Conservation (phyloP, 2,888 invertebrate genomes). For the Cheilosia impressa region DNA sequence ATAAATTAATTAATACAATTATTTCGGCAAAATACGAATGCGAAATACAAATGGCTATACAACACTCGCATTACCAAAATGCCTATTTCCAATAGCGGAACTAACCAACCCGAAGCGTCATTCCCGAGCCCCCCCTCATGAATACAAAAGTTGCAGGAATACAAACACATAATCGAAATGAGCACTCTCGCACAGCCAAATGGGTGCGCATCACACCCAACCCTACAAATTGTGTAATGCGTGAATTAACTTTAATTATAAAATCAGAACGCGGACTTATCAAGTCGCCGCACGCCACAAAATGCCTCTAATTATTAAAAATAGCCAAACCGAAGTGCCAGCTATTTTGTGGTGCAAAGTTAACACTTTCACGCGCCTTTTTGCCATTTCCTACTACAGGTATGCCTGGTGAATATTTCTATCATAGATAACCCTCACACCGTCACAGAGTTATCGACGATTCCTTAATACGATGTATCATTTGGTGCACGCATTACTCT, state of each 20-base stretch:
- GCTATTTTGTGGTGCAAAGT: conserved; percentile 21
- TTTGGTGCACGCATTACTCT: conserved; percentile 76
- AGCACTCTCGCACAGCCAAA: conserved; percentile 13
- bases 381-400: conserved; percentile 38
- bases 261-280: conserved; percentile 18
- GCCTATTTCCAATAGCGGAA: conserved; percentile 53
- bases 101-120: conserved; percentile 20
- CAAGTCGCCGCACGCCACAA: conserved; percentile 12
- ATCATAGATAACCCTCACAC: conserved; percentile 6
- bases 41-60: conserved; percentile 44
- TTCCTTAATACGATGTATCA: conserved; percentile 61
- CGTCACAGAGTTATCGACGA: neutral
- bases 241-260: conserved; percentile 18
- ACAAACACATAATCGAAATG: conserved; percentile 5
- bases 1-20: conserved; percentile 43
- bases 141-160: conserved; percentile 59
- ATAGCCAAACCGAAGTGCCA: conserved; percentile 1
- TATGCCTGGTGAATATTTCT: conserved; percentile 24
- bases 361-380: conserved; percentile 67
- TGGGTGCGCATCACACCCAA: conserved; percentile 45
- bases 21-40: conserved; percentile 55
- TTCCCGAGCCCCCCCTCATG: conserved; percentile 8
- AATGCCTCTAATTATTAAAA: conserved; percentile 16
- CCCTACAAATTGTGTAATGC: conserved; percentile 52
- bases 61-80: conserved; percentile 32